These are phyloP conservation scores for Bubo blakistoni DNA, from an alignment of 2,113 vertebrate species.

Conservation along the genomic window DNA sequence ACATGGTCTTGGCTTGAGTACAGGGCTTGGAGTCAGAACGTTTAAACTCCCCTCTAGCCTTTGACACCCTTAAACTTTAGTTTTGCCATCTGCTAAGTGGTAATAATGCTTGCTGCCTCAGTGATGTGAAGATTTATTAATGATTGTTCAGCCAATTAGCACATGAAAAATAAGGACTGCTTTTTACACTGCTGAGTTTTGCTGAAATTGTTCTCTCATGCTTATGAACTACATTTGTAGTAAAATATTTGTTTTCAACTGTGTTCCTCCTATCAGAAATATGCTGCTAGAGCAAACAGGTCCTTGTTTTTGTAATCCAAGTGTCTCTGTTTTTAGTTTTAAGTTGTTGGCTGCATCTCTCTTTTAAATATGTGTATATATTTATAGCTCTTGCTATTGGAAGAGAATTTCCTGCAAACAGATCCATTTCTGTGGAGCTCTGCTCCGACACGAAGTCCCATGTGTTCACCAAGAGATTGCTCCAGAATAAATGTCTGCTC, in stretches of 20 bases:
- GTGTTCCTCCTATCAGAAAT: not conserved
- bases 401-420: slow-evolving; percentile 58
- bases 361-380: not conserved
- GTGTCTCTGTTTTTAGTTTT: slow-evolving; percentile 54
- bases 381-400: slow-evolving; percentile 43
- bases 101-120: not conserved
- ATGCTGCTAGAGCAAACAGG: not conserved
- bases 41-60: not conserved
- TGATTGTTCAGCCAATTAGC: not conserved
- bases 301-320: slow-evolving; percentile 30
- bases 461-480: not conserved
- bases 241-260: not conserved
- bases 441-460: not conserved
- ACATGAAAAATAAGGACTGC: not conserved
- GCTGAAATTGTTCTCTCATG: not conserved
- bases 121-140: not conserved
- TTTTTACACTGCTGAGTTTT: not conserved
- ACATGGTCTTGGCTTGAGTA: not conserved
- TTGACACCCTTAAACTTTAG: not conserved
- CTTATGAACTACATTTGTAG: not conserved
- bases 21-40: not conserved
- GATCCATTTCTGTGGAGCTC: slow-evolving; percentile 20
- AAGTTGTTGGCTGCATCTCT: slow-evolving; percentile 7
- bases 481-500: not conserved
- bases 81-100: not conserved